A percentile compares a stretch with the other conserved stretches of the same genome.
Evolutionary conservation across 2,113 vertebrate genomes (phyloP).

Genomic region (Takifugu bimaculatus): DNA sequence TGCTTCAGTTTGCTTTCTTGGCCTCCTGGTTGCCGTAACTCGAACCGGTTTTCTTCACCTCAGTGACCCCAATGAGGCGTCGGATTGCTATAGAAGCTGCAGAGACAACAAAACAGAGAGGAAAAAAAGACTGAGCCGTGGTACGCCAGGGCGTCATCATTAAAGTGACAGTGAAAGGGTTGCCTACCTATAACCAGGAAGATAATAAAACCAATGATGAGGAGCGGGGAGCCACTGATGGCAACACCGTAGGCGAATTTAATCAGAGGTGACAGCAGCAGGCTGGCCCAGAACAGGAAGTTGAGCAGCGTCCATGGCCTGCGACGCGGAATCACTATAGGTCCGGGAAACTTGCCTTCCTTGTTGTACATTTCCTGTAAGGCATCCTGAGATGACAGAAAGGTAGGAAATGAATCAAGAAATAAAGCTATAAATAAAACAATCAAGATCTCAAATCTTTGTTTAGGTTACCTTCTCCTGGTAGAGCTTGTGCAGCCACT

Average conservation of each 20-base stretch:
- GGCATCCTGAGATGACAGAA: conserved; percentile 78
- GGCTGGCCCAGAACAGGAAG: conserved; percentile 92
- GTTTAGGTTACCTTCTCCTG: conserved; percentile 86
- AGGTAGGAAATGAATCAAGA: not conserved
- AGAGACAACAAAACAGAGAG: conserved; percentile 21
- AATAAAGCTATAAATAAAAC: not conserved
- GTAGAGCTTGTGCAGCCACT: conserved; percentile 96
- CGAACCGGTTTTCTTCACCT: conserved; percentile 95
- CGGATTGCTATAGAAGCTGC: conserved; percentile 94
- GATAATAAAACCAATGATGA: conserved; percentile 90
- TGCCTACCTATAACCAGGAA: conserved; percentile 89
- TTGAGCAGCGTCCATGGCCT: conserved; percentile 92
- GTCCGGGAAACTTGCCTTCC: conserved; percentile 86
- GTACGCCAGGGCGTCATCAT: not conserved
- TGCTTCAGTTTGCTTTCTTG: conserved; percentile 89
- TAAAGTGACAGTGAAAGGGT: not conserved
- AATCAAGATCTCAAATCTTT: not conserved
- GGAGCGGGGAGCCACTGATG: conserved; percentile 91
- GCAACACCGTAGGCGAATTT: conserved; percentile 89
- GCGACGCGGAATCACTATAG: conserved; percentile 79
- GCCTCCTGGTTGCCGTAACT: conserved; percentile 92
- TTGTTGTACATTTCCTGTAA: conserved; percentile 90
- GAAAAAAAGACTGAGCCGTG: not conserved
- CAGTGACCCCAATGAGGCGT: conserved; percentile 94
- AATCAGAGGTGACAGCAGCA: conserved; percentile 94